Base-by-base conservation (phyloP, 1,140 invertebrate genomes). In the Conopomorpha cramerella region DNA sequence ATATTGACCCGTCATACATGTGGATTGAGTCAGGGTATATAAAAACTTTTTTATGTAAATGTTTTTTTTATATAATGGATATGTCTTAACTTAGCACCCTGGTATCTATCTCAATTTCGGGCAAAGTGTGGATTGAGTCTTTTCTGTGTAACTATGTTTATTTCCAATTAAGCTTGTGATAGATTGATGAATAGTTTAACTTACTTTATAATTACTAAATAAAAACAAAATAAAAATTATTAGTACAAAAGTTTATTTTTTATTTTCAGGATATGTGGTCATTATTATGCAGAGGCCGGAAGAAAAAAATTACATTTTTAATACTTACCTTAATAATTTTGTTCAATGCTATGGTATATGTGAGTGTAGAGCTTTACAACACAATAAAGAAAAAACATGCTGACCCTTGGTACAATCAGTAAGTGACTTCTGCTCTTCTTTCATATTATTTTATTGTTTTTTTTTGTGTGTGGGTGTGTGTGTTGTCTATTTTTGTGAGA, bases 321-420 rank as follows among this genome's bases (percentile, higher is more conserved):
- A 35, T 57, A 15, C 35, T 65, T 6, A 39, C 70, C 38, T 51
- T 72, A 23, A 43, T 64, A 33, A 47, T 65, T 46, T 45, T 68
- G 30, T 34, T 72, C 35, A 68, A 72, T 53, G 61, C 56, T 8
- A 57, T 72, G 53, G 51, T 72, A 37, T 72, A 64, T 49, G 60
- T 68, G n/a, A 67, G 62, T 43, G 41, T 72, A 39, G 51, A 65
- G 36, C 39, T 72, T 14, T 61, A 60, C 17, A 65, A 67, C 39
- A 55, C 58, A 16, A 43, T 67, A 8, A 66, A 51, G 30, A 51
- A 45, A 37, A 59, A 51, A 32, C 48, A 63, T 27, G 59, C 53
- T 36, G 45, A 51, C 18, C 42, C 45, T 10, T 68, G 64, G 64
- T 63, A 55, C 43, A 55, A 60, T 15, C 65, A 49, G 64, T 68